phyloP scores from a whole-genome alignment of 2,797 vertebrate species.

The Remorina albescens region DNA sequence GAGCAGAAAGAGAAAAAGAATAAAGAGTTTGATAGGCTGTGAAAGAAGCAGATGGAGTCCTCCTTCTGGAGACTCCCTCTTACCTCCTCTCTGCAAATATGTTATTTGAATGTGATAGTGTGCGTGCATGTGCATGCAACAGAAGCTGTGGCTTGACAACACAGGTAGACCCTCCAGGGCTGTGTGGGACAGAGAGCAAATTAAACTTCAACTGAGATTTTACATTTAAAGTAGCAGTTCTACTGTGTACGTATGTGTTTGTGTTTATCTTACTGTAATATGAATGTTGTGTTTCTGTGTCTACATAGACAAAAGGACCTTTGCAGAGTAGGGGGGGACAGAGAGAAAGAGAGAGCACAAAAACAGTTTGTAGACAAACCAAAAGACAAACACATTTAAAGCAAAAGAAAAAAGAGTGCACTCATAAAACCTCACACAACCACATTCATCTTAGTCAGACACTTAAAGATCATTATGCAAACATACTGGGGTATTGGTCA shows the following conservation, averaged over 20 bases:
- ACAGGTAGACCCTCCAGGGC: slow-evolving; percentile 11
- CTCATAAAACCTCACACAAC: background rate
- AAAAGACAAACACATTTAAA: slow-evolving; percentile 5
- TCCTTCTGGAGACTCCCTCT: slow-evolving; percentile 65
- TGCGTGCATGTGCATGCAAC: slow-evolving; percentile 12
- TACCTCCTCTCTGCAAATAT: slow-evolving; percentile 48
- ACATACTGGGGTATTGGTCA: background rate
- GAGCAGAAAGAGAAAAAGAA: slow-evolving; percentile 2
- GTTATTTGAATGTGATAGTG: slow-evolving; percentile 2
- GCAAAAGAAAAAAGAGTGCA: too few relatives aligned
- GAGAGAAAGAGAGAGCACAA: background rate
- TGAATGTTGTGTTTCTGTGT: background rate
- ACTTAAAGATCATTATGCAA: slow-evolving; percentile 4
- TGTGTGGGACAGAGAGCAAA: slow-evolving; percentile 41
- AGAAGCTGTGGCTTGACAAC: slow-evolving; percentile 1
- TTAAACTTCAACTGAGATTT: background rate
- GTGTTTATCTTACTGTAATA: too few relatives aligned
- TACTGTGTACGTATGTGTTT: too few relatives aligned
- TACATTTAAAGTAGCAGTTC: slow-evolving; percentile 14
- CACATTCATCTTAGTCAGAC: slow-evolving; percentile 17
- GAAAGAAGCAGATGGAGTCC: slow-evolving; percentile 32
- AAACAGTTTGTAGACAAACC: background rate
- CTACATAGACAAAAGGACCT: background rate
- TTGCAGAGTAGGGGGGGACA: too few relatives aligned
- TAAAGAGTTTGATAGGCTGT: background rate